phyloP scores from a whole-genome alignment of 2,113 vertebrate genomes.

The Pelmatolapia mariae region DNA sequence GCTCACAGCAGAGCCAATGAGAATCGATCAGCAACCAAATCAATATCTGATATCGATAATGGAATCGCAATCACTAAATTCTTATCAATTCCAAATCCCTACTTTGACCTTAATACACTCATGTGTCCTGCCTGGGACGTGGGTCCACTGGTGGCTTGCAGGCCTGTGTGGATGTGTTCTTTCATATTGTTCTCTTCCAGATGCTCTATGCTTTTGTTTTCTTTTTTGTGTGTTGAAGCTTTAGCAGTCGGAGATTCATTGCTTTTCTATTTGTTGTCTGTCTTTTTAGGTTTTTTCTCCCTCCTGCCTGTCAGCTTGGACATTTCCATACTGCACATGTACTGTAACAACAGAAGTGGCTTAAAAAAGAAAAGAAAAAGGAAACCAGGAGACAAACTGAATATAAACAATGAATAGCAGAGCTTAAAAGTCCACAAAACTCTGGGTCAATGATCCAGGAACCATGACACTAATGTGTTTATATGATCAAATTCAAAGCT shows the following conservation, averaged over 20 bases:
- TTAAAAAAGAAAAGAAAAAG: background rate
- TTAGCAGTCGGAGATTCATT: background rate
- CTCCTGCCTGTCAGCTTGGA: background rate
- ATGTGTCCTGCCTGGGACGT: background rate
- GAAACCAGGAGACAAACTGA: background rate
- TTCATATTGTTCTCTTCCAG: background rate
- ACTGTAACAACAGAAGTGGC: background rate
- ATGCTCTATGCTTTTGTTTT: background rate
- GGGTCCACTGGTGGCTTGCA: rapidly evolving
- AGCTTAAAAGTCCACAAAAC: background rate
- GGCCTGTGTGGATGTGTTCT: background rate
- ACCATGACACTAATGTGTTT: background rate
- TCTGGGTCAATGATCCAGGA: background rate
- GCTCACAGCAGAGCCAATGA: background rate
- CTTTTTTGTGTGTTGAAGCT: rapidly evolving
- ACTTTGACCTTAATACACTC: background rate
- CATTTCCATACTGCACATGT: rapidly evolving
- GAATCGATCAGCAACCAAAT: background rate
- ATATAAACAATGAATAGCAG: background rate
- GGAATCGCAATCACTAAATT: background rate
- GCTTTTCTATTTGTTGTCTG: background rate
- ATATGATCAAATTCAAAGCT: background rate
- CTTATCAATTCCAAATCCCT: background rate
- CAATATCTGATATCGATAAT: background rate
- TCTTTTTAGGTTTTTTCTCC: background rate